phyloP scores from a whole-genome alignment of 2,888 invertebrate genomes.

The Dolomedes plantarius region DNA sequence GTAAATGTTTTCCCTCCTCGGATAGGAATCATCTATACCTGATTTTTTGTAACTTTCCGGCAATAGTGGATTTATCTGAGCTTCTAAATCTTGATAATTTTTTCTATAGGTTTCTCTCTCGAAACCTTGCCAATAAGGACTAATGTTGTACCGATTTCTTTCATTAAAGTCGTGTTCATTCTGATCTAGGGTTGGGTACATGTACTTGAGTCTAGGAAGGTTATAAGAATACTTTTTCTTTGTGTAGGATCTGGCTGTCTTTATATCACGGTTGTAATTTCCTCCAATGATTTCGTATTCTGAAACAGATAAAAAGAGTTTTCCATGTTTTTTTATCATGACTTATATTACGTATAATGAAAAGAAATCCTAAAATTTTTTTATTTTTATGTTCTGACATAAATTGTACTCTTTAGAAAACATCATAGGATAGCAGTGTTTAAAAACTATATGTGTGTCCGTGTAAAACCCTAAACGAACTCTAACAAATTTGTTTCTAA shows the following conservation, averaged over 20 bases:
- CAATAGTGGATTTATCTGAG: background rate
- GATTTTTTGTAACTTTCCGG: background rate
- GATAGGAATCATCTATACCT: background rate
- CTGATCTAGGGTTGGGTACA: too few relatives aligned
- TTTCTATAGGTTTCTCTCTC: background rate
- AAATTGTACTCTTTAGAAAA: too few relatives aligned
- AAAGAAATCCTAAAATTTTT: too few relatives aligned
- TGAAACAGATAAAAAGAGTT: background rate
- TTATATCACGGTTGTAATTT: background rate
- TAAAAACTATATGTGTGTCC: too few relatives aligned
- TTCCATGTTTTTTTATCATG: too few relatives aligned
- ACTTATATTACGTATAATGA: too few relatives aligned
- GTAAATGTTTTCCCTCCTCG: background rate
- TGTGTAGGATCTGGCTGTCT: background rate
- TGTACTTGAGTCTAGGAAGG: background rate
- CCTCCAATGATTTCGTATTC: constrained; percentile 9
- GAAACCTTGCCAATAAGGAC: background rate
- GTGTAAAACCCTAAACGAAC: too few relatives aligned
- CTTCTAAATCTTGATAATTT: background rate
- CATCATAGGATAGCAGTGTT: too few relatives aligned
- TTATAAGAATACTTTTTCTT: background rate
- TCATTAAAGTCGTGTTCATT: background rate
- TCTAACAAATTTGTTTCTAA: too few relatives aligned
- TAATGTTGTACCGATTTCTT: background rate
- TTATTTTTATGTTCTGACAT: too few relatives aligned